phyloP scores from a whole-genome alignment of 2,888 invertebrate species.

The Plebejus anna region DNA sequence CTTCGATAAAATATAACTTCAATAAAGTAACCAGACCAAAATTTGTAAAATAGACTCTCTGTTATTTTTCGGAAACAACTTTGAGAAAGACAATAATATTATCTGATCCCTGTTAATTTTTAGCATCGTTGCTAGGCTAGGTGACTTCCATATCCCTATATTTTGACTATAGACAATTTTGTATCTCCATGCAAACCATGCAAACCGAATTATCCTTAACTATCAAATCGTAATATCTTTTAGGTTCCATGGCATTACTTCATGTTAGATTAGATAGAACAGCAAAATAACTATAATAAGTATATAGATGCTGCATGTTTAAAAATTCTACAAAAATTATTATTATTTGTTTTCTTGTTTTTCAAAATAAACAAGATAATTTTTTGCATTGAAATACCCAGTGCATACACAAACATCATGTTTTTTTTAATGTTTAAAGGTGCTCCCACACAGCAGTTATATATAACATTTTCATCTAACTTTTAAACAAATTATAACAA shows the following conservation, averaged over 20 bases:
- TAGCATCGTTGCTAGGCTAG: slow-evolving; percentile 22
- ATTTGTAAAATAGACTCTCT: slow-evolving; percentile 16
- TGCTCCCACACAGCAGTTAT: too few species aligned
- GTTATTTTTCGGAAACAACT: slow-evolving; percentile 21
- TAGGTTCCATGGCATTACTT: neutral
- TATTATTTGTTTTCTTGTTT: neutral
- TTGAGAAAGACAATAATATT: slow-evolving; percentile 27
- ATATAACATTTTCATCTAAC: too few species aligned
- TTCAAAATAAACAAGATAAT: neutral
- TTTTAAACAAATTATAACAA: too few species aligned
- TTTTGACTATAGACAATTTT: slow-evolving; percentile 14
- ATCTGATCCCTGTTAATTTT: slow-evolving; percentile 26
- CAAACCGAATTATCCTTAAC: neutral
- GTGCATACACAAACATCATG: neutral
- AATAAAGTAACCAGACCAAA: slow-evolving; percentile 16
- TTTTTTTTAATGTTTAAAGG: neutral
- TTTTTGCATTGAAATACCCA: neutral
- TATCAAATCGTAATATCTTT: slow-evolving; percentile 6
- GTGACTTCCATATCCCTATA: slow-evolving; percentile 11
- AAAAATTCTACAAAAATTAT: too few species aligned
- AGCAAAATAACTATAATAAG: too few species aligned
- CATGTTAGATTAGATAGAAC: neutral
- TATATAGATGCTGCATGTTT: too few species aligned
- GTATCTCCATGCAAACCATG: slow-evolving; percentile 3
- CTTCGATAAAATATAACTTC: slow-evolving; percentile 3